These are phyloP conservation scores for Catharus fuscescens DNA, from an alignment of 2,113 vertebrate genomes.

Conservation along the genomic window DNA sequence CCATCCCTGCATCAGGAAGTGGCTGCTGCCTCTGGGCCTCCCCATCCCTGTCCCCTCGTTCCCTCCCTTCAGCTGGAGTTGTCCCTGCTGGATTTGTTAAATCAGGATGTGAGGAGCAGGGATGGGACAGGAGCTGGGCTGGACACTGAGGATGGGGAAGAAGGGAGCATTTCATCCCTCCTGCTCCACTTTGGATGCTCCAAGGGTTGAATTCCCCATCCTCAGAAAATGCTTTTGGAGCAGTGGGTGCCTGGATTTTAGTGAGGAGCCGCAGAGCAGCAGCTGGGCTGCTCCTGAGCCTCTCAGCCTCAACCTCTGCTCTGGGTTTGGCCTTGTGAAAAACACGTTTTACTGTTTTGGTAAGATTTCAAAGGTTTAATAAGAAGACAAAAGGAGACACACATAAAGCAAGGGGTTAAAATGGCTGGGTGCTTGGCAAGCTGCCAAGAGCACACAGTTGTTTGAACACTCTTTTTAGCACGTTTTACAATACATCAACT, in stretches of 20 bases:
- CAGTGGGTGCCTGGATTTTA: neutral
- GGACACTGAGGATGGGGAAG: accelerated
- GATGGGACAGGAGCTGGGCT: neutral
- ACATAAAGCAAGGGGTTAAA: too few species aligned
- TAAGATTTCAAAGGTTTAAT: too few species aligned
- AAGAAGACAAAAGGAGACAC: too few species aligned
- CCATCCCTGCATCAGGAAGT: neutral
- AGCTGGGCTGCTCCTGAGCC: neutral
- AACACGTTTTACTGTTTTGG: too few species aligned
- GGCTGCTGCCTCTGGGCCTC: neutral
- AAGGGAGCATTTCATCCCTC: neutral
- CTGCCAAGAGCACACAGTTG: too few species aligned
- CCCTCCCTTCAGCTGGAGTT: accelerated
- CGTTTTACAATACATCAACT: too few species aligned
- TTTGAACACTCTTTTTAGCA: too few species aligned
- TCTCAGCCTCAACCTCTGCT: neutral
- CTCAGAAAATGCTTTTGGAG: neutral
- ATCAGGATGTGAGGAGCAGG: neutral
- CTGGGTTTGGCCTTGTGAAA: neutral
- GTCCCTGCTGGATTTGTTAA: neutral
- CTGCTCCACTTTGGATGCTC: neutral
- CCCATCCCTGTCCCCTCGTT: neutral
- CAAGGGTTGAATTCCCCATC: neutral
- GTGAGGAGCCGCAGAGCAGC: accelerated
- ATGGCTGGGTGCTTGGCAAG: too few species aligned